These are phyloP conservation scores for Tricholaema leucomelas DNA, from an alignment of 2,113 vertebrate genomes.

Conservation along the genomic window DNA sequence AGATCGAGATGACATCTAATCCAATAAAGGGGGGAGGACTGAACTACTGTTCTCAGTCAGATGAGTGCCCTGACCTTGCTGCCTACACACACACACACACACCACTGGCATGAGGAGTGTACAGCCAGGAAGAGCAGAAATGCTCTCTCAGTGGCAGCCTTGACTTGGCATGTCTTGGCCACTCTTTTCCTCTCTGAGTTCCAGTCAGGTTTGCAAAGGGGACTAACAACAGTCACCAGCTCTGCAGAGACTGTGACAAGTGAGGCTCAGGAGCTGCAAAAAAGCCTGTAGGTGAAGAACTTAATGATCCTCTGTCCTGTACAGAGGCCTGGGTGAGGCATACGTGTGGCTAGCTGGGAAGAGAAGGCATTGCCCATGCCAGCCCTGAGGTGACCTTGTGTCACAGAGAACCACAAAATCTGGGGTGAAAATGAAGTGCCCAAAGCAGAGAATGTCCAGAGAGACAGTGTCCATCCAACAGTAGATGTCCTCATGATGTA, in stretches of 20 bases:
- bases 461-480: neutral
- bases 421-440: neutral
- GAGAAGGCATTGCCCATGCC: neutral
- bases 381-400: neutral
- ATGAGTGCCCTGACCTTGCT: neutral
- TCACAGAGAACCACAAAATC: neutral
- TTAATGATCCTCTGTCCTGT: rapidly evolving
- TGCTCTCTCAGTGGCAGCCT: neutral
- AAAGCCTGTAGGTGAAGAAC: neutral
- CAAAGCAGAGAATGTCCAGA: neutral
- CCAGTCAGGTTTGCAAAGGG: neutral
- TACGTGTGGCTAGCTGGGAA: neutral
- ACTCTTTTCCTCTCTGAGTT: neutral
- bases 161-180: neutral
- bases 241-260: neutral
- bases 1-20: neutral
- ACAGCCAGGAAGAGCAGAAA: neutral
- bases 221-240: neutral
- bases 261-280: neutral
- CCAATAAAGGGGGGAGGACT: neutral
- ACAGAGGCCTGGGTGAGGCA: neutral
- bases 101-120: neutral
- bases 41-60: neutral
- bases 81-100: neutral
- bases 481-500: neutral